Conservation (phyloP, 1,140 invertebrate genomes). For the Berghia stephanieae region DNA sequence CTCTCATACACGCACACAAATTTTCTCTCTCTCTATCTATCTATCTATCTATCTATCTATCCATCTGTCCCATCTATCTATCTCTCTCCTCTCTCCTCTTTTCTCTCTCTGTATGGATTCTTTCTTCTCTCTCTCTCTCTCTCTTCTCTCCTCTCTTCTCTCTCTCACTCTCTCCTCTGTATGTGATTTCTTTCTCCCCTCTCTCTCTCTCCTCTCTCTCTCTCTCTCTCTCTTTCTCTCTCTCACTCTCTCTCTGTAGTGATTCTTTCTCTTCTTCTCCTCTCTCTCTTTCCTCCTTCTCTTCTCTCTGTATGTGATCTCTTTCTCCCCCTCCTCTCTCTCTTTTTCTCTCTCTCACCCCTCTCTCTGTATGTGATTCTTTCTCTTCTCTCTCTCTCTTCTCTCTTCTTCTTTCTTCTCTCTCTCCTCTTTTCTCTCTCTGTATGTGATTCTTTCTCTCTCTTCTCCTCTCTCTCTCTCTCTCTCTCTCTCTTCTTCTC, state of each 20-base stretch:
- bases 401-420: too few species aligned
- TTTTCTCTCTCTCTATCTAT: too few species aligned
- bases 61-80: too few species aligned
- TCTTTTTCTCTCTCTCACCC: neutral
- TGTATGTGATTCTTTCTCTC: neutral
- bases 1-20: too few species aligned
- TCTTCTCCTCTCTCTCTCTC: neutral
- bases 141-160: too few species aligned
- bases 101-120: too few species aligned
- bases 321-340: neutral
- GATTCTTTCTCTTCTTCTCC: neutral
- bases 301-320: neutral
- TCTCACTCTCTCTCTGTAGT: neutral
- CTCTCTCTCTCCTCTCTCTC: neutral
- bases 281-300: neutral
- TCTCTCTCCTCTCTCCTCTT: too few species aligned
- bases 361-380: neutral
- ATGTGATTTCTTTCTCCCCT: too few species aligned
- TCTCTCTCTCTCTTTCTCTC: neutral
- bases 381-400: constrained; percentile 8
- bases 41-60: too few species aligned
- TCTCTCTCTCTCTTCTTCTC: too few species aligned
- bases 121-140: too few species aligned
- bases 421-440: neutral
- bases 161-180: too few species aligned